A percentile compares a stretch with the other conserved stretches of the same genome.
These are phyloP conservation scores for Zoroaster sp. DNA, from an alignment of 53 echinoderm and acorn worm species.

Conservation along the genomic window DNA sequence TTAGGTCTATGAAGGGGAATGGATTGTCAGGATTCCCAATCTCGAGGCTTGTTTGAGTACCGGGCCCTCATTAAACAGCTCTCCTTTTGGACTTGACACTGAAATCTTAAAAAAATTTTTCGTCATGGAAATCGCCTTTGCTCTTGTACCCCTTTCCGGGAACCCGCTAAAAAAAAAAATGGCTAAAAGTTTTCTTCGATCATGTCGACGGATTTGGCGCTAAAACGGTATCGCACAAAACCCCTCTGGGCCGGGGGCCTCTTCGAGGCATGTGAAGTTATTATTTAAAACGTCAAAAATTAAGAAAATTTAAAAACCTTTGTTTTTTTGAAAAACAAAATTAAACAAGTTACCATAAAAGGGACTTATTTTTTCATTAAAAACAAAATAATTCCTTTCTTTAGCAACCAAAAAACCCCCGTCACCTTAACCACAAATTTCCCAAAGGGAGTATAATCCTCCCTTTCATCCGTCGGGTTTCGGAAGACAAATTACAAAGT, in stretches of 20 bases:
- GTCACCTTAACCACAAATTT: too few relatives aligned
- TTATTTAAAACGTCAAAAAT: background rate
- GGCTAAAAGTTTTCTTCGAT: background rate
- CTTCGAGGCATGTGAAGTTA: background rate
- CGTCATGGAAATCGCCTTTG: too few relatives aligned
- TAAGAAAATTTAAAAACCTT: background rate
- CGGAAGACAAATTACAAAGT: too few relatives aligned
- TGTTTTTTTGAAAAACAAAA: background rate
- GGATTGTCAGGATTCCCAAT: background rate
- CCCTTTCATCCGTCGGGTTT: too few relatives aligned
- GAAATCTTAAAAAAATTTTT: too few relatives aligned
- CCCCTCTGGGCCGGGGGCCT: background rate
- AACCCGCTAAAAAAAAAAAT: background rate
- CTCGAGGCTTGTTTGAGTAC: too few relatives aligned
- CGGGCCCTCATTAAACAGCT: too few relatives aligned
- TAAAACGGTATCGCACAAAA: background rate
- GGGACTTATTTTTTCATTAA: background rate
- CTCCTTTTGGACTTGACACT: too few relatives aligned
- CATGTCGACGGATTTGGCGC: too few relatives aligned
- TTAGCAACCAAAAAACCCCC: background rate
- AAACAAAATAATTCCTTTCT: background rate
- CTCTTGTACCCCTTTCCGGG: too few relatives aligned
- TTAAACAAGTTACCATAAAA: background rate
- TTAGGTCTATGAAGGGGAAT: too few relatives aligned
- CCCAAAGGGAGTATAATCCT: too few relatives aligned